phyloP scores from a whole-genome alignment of 2,113 vertebrate genomes.

The Nycticebus coucang region DNA sequence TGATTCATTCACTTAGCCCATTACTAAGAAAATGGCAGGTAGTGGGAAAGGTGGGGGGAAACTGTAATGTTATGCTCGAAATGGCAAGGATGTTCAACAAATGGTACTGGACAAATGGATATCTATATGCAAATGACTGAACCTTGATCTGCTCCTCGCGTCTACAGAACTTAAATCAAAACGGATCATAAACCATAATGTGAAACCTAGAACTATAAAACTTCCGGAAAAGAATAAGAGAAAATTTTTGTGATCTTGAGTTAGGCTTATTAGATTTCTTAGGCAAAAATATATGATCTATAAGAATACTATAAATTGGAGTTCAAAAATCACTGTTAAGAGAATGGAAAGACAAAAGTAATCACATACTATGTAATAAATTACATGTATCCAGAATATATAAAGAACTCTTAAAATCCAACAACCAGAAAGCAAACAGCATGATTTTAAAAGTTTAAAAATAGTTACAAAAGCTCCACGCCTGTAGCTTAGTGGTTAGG shows the following conservation, averaged over 20 bases:
- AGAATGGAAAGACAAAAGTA: not conserved
- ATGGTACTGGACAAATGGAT: not conserved
- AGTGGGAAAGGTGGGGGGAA: not conserved
- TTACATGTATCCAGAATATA: not conserved
- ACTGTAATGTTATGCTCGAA: not conserved
- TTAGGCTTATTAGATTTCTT: not conserved
- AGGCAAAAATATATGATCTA: not conserved
- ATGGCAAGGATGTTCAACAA: not conserved
- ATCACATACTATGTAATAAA: not conserved
- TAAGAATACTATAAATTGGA: not conserved
- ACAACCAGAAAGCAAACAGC: not conserved
- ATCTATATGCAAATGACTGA: not conserved
- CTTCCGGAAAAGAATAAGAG: not conserved
- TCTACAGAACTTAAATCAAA: not conserved
- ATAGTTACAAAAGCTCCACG: too few species aligned
- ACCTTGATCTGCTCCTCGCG: not conserved
- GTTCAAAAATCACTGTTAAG: not conserved
- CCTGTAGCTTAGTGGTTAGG: too few species aligned
- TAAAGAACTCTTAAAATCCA: not conserved
- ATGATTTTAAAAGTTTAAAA: not conserved
- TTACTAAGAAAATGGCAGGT: not conserved
- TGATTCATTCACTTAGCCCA: too few species aligned
- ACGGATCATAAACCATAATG: not conserved
- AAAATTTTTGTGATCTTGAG: not conserved
- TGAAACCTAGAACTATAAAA: not conserved